Conservation (phyloP, 2,113 vertebrate species). For the Lophura nycthemera region DNA sequence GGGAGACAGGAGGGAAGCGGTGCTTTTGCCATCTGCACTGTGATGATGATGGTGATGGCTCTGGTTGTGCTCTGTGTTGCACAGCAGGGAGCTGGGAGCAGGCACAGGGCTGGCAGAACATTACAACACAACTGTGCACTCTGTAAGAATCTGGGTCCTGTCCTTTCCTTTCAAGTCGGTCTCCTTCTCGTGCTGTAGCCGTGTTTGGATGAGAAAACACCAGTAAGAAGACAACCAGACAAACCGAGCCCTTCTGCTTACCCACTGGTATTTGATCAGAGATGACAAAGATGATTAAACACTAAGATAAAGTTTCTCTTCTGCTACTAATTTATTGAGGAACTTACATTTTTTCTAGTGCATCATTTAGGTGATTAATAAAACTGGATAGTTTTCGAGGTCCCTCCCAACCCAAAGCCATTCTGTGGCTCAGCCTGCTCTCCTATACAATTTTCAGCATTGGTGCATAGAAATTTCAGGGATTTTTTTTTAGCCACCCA, state of each 20-base stretch:
- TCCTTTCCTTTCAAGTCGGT: neutral
- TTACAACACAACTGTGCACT: neutral
- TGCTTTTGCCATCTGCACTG: neutral
- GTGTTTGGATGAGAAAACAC: neutral
- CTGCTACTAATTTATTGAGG: neutral
- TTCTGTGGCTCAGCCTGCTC: neutral
- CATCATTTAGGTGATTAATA: neutral
- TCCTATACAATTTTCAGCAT: rapidly evolving
- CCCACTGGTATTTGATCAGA: neutral
- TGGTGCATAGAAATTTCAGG: neutral
- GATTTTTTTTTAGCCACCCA: neutral
- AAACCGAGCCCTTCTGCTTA: neutral
- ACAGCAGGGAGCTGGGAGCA: neutral
- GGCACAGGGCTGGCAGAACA: neutral
- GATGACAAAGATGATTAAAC: neutral
- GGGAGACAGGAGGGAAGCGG: neutral
- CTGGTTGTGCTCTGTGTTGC: neutral
- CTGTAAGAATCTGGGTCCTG: neutral
- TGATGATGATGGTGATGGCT: neutral
- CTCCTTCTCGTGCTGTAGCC: neutral
- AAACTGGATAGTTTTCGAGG: neutral
- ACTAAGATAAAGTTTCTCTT: neutral
- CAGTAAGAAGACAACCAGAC: neutral
- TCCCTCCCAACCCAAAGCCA: too few species aligned
- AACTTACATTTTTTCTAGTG: neutral